Conservation (phyloP, 2,888 invertebrate genomes). For the Mesorhabditis spiculigera region DNA sequence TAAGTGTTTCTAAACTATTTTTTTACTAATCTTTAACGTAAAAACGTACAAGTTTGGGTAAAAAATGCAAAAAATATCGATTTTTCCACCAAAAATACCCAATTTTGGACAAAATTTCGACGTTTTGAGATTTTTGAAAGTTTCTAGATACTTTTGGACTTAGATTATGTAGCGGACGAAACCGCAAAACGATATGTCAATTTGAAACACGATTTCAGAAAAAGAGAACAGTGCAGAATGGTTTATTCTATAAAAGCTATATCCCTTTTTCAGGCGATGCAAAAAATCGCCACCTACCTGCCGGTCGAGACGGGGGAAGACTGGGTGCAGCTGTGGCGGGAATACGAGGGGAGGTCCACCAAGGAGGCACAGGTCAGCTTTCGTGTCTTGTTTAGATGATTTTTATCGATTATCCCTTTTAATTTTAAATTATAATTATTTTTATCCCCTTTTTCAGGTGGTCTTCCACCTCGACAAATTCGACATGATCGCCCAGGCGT, state of each 20-base stretch:
- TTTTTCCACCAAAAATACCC: too few relatives aligned
- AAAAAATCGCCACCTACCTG: constrained; percentile 39
- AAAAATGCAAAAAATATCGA: too few relatives aligned
- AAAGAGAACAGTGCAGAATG: too few relatives aligned
- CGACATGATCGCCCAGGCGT: constrained; percentile 90
- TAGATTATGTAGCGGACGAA: too few relatives aligned
- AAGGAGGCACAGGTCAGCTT: constrained; percentile 21
- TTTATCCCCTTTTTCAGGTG: constrained; percentile 65
- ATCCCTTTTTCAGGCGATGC: constrained; percentile 40
- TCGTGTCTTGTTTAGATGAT: too few relatives aligned
- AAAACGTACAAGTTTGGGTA: too few relatives aligned
- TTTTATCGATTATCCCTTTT: too few relatives aligned
- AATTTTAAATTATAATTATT: too few relatives aligned
- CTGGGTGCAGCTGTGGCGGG: constrained; percentile 34
- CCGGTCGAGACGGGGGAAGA: constrained; percentile 39
- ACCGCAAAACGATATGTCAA: background rate
- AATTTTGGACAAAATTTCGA: background rate
- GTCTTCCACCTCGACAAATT: constrained; percentile 92
- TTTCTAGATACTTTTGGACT: too few relatives aligned
- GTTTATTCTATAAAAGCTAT: too few relatives aligned
- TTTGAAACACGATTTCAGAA: background rate
- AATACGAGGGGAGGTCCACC: constrained; percentile 30
- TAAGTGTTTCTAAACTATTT: too few relatives aligned
- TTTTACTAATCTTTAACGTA: too few relatives aligned
- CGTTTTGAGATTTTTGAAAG: background rate